Base-by-base conservation (phyloP, 2,888 invertebrate species). In the Macrophya annulata region DNA sequence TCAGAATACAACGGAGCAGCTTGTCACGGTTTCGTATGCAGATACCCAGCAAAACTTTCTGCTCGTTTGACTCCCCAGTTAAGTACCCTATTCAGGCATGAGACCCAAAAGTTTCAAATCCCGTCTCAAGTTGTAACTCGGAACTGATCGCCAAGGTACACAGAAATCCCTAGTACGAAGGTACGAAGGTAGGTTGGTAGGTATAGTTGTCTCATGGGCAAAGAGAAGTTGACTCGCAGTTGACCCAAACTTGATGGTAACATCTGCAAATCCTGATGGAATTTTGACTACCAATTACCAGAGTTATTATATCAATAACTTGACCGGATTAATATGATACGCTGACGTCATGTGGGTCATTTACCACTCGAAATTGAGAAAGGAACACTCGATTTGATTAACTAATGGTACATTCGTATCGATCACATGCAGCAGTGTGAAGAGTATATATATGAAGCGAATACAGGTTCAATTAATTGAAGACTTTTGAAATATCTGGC, bases 101-200 rank as follows among this genome's bases (percentile, higher is more conserved):
- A 59, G 79, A 79, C 79, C 79, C 79, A 37, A 72, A 84, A 84
- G 71, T 84, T 84, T 72, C 10, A 55, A 59, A 84, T 72, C 84
- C 84, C 68, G 55, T 55, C 84, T 55, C 55, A 84, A 84, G 71
- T 84, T 84, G 71, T 72, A 71, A 74, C 84, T 72, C 84, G 72
- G 71, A 71, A 72, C 84, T 68, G 84, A 84, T 84, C 84, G 51
- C 74, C 72, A 84, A 84, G 55, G 84, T 84, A 84, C 84, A 84
- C 84, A 84, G 72, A 72, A 72, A 68, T 71, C 84, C 51, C 51
- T 31, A 40, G 59, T 37, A 15, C 55, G 71, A 12, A 40, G 71
- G 71, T 71, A 4, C 8, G n/a, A 17, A 17, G 55, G 62, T 62
- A 62, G 17, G 40, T 71, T 1, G 8, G 5, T 71, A 71, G 37